Base-by-base conservation (phyloP, 2,888 invertebrate genomes). In the Baronia brevicornis region DNA sequence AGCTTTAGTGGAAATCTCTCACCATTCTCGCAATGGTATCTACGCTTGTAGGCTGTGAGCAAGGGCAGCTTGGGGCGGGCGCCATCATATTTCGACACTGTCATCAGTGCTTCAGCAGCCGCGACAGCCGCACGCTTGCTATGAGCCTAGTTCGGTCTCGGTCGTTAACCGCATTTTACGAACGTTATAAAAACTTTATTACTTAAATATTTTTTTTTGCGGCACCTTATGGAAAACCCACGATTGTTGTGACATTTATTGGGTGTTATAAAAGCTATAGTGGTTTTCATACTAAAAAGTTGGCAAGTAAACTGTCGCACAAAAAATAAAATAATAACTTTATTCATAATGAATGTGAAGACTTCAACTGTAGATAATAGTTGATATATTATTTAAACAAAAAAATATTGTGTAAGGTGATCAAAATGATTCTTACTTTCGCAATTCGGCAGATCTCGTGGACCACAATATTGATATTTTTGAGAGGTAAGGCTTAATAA, bases 111-210 rank as follows among this genome's bases (percentile, higher is more conserved):
- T 65, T 63, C 69, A 63, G 55, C 40, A 49, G 62, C 54, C 62
- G 60, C 57, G 58, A 60, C 62, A 54, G 51, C 59, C 68, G 58
- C 54, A 54, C 58, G 53, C 51, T 61, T 61, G 60, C 51, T 51
- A 52, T 54, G 40, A 46, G 24, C 41, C 42, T 37, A 44, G 40
- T 39, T 44, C 39, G 45, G 38, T 41, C 54, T 48, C 48, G 69
- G 54, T 51, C 70, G 61, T 70, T 70, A 71, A 74, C 43, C 56
- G 54, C 52, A 52, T 63, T 80, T 75, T 69, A 73, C 57, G 60
- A 52, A 61, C 54, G 58, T 48, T 52, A 51, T 71, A 68, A 74
- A 74, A 60, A 52, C 48, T 51, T 57, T 56, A 56, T 54, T 51
- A 48, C 54, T 33, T 38, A 51, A 52, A 57, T 51, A 48, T 38